Conservation (phyloP, 2,888 invertebrate genomes). For the Lasius platythorax region DNA sequence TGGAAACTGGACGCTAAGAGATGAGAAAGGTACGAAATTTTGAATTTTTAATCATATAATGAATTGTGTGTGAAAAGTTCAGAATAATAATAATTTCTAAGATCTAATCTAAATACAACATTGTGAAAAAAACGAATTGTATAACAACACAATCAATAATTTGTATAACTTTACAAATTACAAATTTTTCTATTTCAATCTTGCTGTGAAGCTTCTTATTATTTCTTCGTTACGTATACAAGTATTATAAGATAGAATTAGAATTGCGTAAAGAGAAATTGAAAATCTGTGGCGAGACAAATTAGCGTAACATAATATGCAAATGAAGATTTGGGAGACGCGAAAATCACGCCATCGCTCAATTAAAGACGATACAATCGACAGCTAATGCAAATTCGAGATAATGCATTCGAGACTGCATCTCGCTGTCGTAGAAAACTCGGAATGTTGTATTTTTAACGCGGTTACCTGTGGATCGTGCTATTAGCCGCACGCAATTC, state of each 20-base stretch:
- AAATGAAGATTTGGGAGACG: neutral
- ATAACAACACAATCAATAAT: neutral
- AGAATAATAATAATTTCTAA: neutral
- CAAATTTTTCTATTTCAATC: neutral
- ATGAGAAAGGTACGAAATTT: conserved; percentile 54
- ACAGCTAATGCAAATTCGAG: conserved; percentile 5
- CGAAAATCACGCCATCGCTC: neutral
- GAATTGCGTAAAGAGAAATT: neutral
- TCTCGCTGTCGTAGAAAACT: neutral
- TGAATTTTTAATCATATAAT: neutral
- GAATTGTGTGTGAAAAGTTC: neutral
- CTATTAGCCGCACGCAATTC: conserved; percentile 23
- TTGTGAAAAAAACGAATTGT: neutral
- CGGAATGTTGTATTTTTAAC: conserved; percentile 9
- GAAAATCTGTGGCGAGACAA: neutral
- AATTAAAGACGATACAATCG: neutral
- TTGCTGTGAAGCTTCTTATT: neutral
- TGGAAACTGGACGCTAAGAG: conserved; percentile 22
- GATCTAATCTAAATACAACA: neutral
- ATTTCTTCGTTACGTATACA: neutral
- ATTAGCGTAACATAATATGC: neutral
- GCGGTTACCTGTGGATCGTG: conserved; percentile 8
- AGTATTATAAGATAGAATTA: neutral
- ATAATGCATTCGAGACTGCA: neutral
- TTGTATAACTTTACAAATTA: neutral